Evolutionary conservation across 2,888 invertebrate species (phyloP), one percentile per base, ranked within the genome.

Genomic region (Melipona beecheii): DNA sequence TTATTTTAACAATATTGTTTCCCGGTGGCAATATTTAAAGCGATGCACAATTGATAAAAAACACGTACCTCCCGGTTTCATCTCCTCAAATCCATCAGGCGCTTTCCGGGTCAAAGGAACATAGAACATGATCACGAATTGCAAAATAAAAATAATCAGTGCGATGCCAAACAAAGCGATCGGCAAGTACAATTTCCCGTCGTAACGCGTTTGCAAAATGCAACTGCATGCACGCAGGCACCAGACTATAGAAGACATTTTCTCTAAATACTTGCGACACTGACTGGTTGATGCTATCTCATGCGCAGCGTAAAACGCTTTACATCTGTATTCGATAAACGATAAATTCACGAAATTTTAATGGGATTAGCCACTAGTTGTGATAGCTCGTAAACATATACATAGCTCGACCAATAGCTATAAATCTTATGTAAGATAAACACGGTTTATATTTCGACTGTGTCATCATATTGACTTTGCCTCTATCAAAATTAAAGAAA

Each of bases 51-150:
- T n/a, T 0, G 0, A n/a, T 31, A 54, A 62, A 2, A 52, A n/a
- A 54, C 66, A 69, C 81, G 24, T 79, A 87, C 87, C 87, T 13
- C 74, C 36, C 36, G 78, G 36, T 13, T 86, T 80, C 2, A 84
- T 9, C 2, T 60, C 49, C 11, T 80, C 76, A 31, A 65, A n/a
- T 0, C 5, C 19, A 43, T 84, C 78, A 1, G 13, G 74, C 21
- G 9, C 15, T 13, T 1, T 2, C 11, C 50, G 1, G 15, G 31
- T 24, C 19, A 15, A 17, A 9, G 4, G 27, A 19, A 52, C 0
- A 4, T 27, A 9, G 1, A 64, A 0, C 3, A 24, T 19, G 9
- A n/a, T 17, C 15, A 58, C 5, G 2, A 76, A 62, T 66, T 68
- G 58, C 2, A 52, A 50, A 11, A 83, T 19, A 0, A 74, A 31